These are phyloP conservation scores for Astropecten irregularis DNA, from an alignment of 53 echinoderm and acorn worm genomes.

Conservation along the genomic window DNA sequence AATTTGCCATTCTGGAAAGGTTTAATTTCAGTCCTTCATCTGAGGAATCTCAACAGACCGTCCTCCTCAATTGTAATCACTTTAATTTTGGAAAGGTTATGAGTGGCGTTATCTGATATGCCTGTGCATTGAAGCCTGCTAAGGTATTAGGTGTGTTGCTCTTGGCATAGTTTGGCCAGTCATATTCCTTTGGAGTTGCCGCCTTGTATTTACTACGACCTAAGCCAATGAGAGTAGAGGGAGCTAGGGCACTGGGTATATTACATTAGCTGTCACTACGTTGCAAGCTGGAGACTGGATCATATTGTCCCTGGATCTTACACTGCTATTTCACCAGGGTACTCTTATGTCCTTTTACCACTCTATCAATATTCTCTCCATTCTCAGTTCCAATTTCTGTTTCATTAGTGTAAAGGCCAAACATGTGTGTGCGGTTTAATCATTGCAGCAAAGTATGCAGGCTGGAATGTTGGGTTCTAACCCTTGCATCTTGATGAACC, in stretches of 20 bases:
- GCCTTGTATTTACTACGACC: conserved; percentile 47
- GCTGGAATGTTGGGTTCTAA: too few relatives aligned
- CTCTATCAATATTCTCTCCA: too few relatives aligned
- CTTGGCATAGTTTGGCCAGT: conserved; percentile 49
- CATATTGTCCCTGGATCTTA: too few relatives aligned
- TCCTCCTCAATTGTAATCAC: conserved; percentile 56
- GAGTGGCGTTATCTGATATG: conserved; percentile 63
- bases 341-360: too few relatives aligned
- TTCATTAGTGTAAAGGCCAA: too few relatives aligned
- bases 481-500: too few relatives aligned
- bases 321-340: too few relatives aligned
- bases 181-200: conserved; percentile 59
- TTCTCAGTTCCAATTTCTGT: too few relatives aligned
- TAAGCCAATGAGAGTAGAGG: conserved; percentile 8
- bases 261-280: conserved; percentile 44
- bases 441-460: too few relatives aligned
- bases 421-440: too few relatives aligned
- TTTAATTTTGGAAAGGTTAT: conserved; percentile 60
- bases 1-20: conserved; percentile 33
- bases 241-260: conserved; percentile 20
- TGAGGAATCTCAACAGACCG: conserved; percentile 13
- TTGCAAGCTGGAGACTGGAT: neutral
- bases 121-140: conserved; percentile 49
- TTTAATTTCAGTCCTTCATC: conserved; percentile 51
- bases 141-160: conserved; percentile 60